Evolutionary conservation across 2,797 vertebrate genomes (phyloP).

Genomic region (Dipus sagitta): DNA sequence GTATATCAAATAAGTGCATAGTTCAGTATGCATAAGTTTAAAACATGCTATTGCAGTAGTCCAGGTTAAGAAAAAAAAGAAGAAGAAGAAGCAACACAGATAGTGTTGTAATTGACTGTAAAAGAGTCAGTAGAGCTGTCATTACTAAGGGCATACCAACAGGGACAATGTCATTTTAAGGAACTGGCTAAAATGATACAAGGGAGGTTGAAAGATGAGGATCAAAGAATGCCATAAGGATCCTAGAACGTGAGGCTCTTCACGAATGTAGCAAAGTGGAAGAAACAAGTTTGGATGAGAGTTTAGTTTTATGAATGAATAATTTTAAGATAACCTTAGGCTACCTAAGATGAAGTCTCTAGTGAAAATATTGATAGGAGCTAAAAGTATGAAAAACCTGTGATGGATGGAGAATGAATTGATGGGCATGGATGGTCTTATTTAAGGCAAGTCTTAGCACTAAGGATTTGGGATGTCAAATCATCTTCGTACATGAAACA

Average conservation of each 20-base stretch:
- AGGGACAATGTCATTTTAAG: not conserved
- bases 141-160: not conserved
- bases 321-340: not conserved
- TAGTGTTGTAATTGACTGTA: not conserved
- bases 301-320: not conserved
- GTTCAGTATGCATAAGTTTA: not conserved
- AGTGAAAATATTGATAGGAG: slow-evolving; percentile 16
- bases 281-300: not conserved
- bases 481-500: not conserved
- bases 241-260: not conserved
- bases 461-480: not conserved
- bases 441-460: not conserved
- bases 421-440: not conserved
- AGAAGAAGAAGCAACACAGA: too few species aligned
- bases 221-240: not conserved
- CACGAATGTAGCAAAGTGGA: not conserved
- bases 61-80: not conserved
- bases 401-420: not conserved
- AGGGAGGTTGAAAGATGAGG: not conserved
- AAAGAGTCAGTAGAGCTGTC: not conserved
- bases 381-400: not conserved
- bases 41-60: not conserved
- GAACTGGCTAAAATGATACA: not conserved
- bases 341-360: not conserved
- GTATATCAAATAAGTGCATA: not conserved